Percentiles rank a stretch among this genome's conserved stretches.
phyloP scores from a whole-genome alignment of 2,888 invertebrate species.

The Xylocampa areola region DNA sequence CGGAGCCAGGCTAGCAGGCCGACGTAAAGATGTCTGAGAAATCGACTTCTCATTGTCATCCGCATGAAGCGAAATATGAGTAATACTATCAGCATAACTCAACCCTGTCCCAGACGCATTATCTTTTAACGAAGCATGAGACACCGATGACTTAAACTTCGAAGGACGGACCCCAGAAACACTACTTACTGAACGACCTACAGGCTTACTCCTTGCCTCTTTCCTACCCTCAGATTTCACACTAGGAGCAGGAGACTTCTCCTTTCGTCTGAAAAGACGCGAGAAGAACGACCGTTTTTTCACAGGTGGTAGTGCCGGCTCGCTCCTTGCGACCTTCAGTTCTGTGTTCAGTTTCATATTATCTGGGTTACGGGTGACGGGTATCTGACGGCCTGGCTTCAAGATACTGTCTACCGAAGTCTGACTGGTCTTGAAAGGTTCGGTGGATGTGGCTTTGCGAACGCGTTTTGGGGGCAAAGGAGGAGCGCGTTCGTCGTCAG shows the following conservation, averaged over 20 bases:
- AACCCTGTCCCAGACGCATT: constrained; percentile 80
- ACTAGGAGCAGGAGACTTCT: constrained; percentile 84
- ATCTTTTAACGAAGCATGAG: constrained; percentile 83
- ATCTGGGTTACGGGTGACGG: constrained; percentile 72
- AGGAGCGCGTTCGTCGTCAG: constrained; percentile 91
- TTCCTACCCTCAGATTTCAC: constrained; percentile 78
- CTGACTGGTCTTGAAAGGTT: constrained; percentile 81
- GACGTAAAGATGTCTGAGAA: constrained; percentile 74
- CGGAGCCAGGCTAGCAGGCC: constrained; percentile 74
- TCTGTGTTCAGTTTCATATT: constrained; percentile 60
- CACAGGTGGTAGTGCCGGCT: constrained; percentile 82
- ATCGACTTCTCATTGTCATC: constrained; percentile 81
- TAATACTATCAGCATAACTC: constrained; percentile 89
- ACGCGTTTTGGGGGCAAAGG: constrained; percentile 95
- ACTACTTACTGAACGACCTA: constrained; percentile 90
- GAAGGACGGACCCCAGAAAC: constrained; percentile 90
- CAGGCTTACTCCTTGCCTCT: constrained; percentile 79
- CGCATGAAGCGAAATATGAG: constrained; percentile 92
- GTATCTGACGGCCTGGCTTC: constrained; percentile 78
- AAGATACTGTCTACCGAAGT: constrained; percentile 82
- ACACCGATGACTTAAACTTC: constrained; percentile 79
- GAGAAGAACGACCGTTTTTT: constrained; percentile 87
- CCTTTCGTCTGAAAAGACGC: constrained; percentile 82
- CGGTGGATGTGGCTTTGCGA: constrained; percentile 86
- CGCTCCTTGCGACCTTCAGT: constrained; percentile 77